Evolutionary conservation across 2,888 invertebrate species (phyloP).

Genomic region (Drosophila histrio): DNA sequence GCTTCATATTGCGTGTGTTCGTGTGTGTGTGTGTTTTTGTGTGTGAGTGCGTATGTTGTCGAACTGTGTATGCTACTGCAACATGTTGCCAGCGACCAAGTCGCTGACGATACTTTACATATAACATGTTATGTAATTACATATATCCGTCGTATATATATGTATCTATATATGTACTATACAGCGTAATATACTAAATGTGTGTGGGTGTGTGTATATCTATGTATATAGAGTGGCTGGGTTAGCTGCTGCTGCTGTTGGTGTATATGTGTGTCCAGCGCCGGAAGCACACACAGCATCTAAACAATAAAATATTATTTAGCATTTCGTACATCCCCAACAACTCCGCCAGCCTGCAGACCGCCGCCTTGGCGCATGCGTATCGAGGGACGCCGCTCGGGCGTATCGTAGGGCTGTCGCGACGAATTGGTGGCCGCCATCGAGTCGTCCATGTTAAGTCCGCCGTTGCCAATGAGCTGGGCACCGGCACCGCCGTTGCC

Average conservation of each 20-base stretch:
- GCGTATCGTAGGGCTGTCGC: constrained; percentile 84
- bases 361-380: constrained; percentile 83
- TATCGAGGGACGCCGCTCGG: constrained; percentile 84
- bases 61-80: constrained; percentile 48
- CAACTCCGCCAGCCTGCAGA: constrained; percentile 79
- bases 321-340: constrained; percentile 83
- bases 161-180: constrained; percentile 23
- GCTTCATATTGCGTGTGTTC: constrained; percentile 42
- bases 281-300: constrained; percentile 36
- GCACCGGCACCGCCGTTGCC: constrained; percentile 71
- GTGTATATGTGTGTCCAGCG: constrained; percentile 41
- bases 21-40: background rate
- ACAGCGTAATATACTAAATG: constrained; percentile 47
- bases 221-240: constrained; percentile 44
- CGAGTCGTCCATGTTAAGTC: constrained; percentile 83
- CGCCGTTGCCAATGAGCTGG: constrained; percentile 77
- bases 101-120: constrained; percentile 56
- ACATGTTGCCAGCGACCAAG: constrained; percentile 53
- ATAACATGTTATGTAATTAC: constrained; percentile 52
- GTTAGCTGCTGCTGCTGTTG: constrained; percentile 37
- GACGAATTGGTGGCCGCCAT: constrained; percentile 84
- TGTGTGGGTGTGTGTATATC: constrained; percentile 24
- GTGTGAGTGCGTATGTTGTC: constrained; percentile 27
- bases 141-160: constrained; percentile 19
- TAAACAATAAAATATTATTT: constrained; percentile 85